These are phyloP conservation scores for Ophioninae sp. DNA, from an alignment of 2,888 invertebrate genomes.

Conservation along the genomic window DNA sequence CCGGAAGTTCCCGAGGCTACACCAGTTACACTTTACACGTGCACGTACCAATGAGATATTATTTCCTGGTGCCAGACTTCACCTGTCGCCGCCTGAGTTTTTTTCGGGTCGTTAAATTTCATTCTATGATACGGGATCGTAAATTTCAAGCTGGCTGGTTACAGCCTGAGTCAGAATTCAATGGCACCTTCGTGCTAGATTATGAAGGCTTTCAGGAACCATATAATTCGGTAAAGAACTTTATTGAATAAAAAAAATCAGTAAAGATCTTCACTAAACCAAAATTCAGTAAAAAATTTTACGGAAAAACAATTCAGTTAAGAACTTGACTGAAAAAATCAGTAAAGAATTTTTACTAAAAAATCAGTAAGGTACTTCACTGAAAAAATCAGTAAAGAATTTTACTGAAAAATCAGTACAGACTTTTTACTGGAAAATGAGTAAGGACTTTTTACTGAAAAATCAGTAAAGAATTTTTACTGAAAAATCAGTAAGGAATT, in stretches of 20 bases:
- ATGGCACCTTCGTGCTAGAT: too few relatives aligned
- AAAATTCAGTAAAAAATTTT: too few relatives aligned
- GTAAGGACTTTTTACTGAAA: background rate
- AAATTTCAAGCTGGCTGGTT: slow-evolving; percentile 10
- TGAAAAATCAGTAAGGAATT: background rate
- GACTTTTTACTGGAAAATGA: background rate
- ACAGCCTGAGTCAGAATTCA: slow-evolving; percentile 5
- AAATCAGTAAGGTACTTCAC: too few relatives aligned
- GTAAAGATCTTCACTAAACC: too few relatives aligned
- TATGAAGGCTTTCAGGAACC: too few relatives aligned
- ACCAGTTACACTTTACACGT: too few relatives aligned
- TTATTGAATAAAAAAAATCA: too few relatives aligned
- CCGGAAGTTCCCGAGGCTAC: slow-evolving; percentile 51
- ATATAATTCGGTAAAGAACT: too few relatives aligned
- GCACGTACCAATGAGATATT: slow-evolving; percentile 1
- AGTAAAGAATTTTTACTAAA: background rate
- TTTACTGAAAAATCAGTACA: background rate
- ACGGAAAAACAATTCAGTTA: too few relatives aligned
- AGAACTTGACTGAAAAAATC: too few relatives aligned
- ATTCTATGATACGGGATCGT: slow-evolving; percentile 9
- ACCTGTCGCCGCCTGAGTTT: slow-evolving; percentile 10
- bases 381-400: background rate
- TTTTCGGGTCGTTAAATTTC: slow-evolving; percentile 5
- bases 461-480: background rate
- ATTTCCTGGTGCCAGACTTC: slow-evolving; percentile 9